Evolutionary conservation across 2,888 invertebrate genomes (phyloP).

Genomic region (Troides oblongomaculatus): DNA sequence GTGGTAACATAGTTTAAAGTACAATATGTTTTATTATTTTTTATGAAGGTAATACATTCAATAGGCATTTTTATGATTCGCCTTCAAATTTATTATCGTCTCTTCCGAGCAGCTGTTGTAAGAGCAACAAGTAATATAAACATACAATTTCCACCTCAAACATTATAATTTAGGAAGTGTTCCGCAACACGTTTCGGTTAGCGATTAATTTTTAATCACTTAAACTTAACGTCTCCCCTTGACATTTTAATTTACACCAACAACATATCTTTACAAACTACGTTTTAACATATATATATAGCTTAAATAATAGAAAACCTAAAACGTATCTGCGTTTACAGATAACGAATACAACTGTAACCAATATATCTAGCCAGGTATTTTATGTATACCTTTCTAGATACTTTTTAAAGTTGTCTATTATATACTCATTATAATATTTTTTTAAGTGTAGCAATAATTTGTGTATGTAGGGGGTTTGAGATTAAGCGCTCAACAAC

Average conservation of each 20-base stretch:
- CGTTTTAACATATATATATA: background rate
- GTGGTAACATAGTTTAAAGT: too few species aligned
- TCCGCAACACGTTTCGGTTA: conserved; percentile 28
- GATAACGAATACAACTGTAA: too few species aligned
- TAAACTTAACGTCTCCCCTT: conserved; percentile 46
- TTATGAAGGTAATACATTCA: background rate
- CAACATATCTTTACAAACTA: background rate
- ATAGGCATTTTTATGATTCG: conserved; percentile 5
- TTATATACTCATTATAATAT: too few species aligned
- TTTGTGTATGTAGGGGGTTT: too few species aligned
- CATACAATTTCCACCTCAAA: conserved; percentile 15
- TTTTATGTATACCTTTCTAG: too few species aligned
- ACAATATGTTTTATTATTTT: too few species aligned
- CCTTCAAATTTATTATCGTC: conserved; percentile 10
- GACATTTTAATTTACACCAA: conserved; percentile 45
- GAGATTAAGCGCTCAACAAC: too few species aligned
- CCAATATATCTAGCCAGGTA: too few species aligned
- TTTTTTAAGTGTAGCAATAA: too few species aligned
- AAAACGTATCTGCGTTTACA: too few species aligned
- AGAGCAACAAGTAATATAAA: conserved; percentile 17
- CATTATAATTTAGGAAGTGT: conserved; percentile 32
- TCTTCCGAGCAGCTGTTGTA: conserved; percentile 23
- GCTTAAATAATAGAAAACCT: too few species aligned
- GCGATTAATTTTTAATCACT: conserved; percentile 30
- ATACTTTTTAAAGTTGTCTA: too few species aligned